Base-by-base conservation (phyloP, 2,113 vertebrate genomes). In the Mionectes macconnelli region DNA sequence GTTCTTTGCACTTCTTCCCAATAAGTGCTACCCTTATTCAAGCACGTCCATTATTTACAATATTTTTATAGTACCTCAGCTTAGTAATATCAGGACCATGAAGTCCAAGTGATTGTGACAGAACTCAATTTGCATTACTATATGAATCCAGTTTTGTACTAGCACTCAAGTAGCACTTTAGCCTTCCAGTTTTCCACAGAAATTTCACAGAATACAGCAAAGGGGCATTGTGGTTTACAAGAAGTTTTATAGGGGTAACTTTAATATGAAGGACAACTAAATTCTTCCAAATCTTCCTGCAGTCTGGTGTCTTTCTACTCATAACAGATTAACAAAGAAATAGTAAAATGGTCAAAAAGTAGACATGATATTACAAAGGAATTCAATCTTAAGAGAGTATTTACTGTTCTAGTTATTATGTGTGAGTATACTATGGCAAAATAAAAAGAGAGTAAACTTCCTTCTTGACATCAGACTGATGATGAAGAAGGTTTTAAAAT, bases 131-230 rank as follows among this genome's bases (percentile, higher is more conserved):
- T 21, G 17, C 27, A 35, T 64, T 60, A 23, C 16, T 64, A 12
- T 52, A 59, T 49, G 17, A 73, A 59, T 73, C 2, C 20, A 52
- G 4, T 47, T 79, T 75, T 91, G 3, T 53, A 31, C 35, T 67
- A 35, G 1, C 31, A 10, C 13, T 69, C 0, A 0, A 66, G 50
- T 4, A 74, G 12, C 24, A 77, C 37, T 21, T 52, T 44, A 62
- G 10, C 16, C 31, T 53, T 68, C 21, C 42, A 66, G 6, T 14
- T 74, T 90, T 47, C 64, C 31, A 49, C 16, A 82, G 55, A 82
- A 47, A 70, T 90, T 68, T 52, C n/a, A 84, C 50, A 62, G 31
- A 91, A 44, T 9, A 18, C 20, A 60, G 11, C 18, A 66, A 79
- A 80, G 5, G 24, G 17, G 14, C 31, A 74, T 66, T 5, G n/a